Evolutionary conservation across 2,888 invertebrate species (phyloP).

Genomic region (Agrotis ipsilon): DNA sequence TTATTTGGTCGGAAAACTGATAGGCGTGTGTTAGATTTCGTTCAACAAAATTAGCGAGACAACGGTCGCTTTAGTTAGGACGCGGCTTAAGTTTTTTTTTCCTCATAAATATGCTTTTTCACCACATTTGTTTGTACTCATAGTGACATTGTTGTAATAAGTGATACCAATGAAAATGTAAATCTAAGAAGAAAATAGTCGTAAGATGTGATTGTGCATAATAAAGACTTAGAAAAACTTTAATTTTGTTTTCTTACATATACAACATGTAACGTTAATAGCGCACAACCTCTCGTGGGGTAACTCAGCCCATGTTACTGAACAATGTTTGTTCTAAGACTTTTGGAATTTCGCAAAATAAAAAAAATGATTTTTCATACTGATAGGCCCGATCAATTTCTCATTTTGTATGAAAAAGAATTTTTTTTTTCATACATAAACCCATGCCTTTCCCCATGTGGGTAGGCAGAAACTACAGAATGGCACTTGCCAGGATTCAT

Average conservation of each 20-base stretch:
- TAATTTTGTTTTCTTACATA: constrained; percentile 8
- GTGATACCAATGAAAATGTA: constrained; percentile 31
- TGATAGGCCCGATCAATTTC: too few species aligned
- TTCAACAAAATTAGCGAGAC: background rate
- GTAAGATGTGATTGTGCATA: constrained; percentile 46
- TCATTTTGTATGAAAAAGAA: too few species aligned
- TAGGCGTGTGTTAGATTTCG: background rate
- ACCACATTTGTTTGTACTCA: constrained; percentile 1
- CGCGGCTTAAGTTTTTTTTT: background rate
- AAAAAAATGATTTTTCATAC: too few species aligned
- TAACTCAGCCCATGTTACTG: too few species aligned
- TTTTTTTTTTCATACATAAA: background rate
- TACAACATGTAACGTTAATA: too few species aligned
- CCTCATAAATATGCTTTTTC: background rate
- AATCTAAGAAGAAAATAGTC: constrained; percentile 49
- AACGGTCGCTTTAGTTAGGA: background rate
- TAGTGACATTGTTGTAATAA: background rate
- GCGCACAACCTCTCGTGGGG: too few species aligned
- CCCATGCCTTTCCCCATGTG: background rate
- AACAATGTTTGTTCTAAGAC: too few species aligned
- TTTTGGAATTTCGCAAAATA: too few species aligned
- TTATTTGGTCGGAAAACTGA: background rate
- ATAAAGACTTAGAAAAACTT: constrained; percentile 36
- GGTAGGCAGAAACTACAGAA: too few species aligned
- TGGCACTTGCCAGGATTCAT: too few species aligned